Conservation (phyloP, 2,888 invertebrate species). For the Xanthostigma xanthostigma region DNA sequence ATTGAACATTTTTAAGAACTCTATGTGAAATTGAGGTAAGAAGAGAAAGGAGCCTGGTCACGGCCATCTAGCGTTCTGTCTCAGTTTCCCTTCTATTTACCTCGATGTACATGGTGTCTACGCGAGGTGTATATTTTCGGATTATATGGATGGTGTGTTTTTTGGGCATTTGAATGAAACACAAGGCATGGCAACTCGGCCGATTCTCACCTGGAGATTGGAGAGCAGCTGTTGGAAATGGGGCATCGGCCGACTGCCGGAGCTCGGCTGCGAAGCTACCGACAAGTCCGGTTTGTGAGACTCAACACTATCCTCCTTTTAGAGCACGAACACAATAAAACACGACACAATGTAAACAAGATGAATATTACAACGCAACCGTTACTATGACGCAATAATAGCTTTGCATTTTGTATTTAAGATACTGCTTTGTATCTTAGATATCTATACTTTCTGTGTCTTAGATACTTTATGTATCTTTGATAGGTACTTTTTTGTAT, state of each 20-base stretch:
- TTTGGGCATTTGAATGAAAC: conserved; percentile 10
- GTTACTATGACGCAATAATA: too few relatives aligned
- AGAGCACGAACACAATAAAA: too few relatives aligned
- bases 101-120: too few relatives aligned
- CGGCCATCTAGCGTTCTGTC: conserved; percentile 4
- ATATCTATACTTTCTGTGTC: too few relatives aligned
- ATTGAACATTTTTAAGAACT: conserved; percentile 3
- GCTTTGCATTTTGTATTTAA: too few relatives aligned
- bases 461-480: too few relatives aligned
- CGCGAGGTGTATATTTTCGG: not conserved
- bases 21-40: conserved; percentile 2
- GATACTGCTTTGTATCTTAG: too few relatives aligned
- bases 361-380: too few relatives aligned
- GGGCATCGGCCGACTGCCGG: conserved; percentile 42
- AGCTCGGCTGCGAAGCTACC: conserved; percentile 31
- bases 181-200: conserved; percentile 9
- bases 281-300: conserved; percentile 22
- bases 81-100: not conserved
- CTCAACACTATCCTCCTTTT: conserved; percentile 19
- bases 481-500: too few relatives aligned
- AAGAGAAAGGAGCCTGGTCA: not conserved
- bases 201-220: conserved; percentile 52
- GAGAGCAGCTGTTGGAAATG: conserved; percentile 53
- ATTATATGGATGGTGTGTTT: not conserved
- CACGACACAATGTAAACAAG: too few relatives aligned